A percentile compares a stretch with the other conserved stretches of the same genome.
These are phyloP conservation scores for Synergus japonicus DNA, from an alignment of 2,888 invertebrate genomes.

Conservation along the genomic window DNA sequence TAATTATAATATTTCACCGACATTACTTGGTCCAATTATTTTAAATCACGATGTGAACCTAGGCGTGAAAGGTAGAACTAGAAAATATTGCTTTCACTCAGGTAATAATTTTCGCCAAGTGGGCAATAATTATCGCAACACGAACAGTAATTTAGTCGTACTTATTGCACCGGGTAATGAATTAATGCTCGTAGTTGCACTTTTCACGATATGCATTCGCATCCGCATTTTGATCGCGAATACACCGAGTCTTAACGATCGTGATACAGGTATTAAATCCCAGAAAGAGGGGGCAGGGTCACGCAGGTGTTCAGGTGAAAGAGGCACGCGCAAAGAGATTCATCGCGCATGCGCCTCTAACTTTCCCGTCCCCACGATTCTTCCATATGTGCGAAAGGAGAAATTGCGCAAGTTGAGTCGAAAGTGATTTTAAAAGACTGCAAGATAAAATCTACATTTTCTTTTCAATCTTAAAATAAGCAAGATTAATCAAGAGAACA, in stretches of 20 bases:
- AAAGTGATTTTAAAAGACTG: constrained; percentile 18
- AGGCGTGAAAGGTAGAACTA: neutral
- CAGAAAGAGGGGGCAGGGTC: constrained; percentile 52
- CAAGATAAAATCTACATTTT: neutral
- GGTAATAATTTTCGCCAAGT: constrained; percentile 2
- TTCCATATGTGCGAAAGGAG: constrained; percentile 49
- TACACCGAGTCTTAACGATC: constrained; percentile 1
- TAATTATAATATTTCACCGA: neutral
- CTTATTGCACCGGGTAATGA: neutral
- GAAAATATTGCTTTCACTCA: neutral
- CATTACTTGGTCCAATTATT: neutral
- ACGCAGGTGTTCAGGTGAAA: constrained; percentile 56
- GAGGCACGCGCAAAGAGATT: constrained; percentile 58
- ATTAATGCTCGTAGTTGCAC: neutral
- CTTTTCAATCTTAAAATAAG: neutral
- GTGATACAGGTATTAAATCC: constrained; percentile 51
- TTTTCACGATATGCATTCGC: neutral
- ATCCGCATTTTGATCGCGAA: constrained; percentile 24
- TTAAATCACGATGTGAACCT: neutral
- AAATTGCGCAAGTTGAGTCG: constrained; percentile 47
- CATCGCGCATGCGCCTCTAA: constrained; percentile 58
- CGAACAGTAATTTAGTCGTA: constrained; percentile 15
- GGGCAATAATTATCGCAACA: constrained; percentile 6
- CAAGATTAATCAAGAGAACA: neutral
- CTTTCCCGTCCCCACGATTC: constrained; percentile 49